Percentiles rank a stretch among this genome's conserved stretches.
Conservation (phyloP, 2,797 vertebrate genomes). For the Gymnoscopelus microlampas region DNA sequence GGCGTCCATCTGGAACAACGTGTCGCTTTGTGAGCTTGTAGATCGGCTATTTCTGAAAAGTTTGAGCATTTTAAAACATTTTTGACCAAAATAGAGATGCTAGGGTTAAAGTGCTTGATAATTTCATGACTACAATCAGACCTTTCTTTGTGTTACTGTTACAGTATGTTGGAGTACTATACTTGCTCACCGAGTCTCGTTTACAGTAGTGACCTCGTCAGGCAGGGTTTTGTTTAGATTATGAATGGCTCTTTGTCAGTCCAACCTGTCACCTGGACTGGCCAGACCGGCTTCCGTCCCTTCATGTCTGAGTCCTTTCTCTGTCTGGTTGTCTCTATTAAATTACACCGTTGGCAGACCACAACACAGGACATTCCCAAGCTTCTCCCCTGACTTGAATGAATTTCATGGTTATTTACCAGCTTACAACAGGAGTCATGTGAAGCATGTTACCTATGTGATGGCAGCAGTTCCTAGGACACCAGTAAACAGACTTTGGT, state of each 20-base stretch:
- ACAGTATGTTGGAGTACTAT: no score
- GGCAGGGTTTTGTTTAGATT: slow-evolving; percentile 24
- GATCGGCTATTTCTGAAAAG: no score
- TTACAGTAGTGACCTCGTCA: not conserved
- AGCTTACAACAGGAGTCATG: slow-evolving; percentile 44
- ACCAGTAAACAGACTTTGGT: slow-evolving; percentile 32
- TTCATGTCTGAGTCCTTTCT: slow-evolving; percentile 30
- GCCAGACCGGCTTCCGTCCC: slow-evolving; percentile 20
- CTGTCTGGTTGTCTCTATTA: slow-evolving; percentile 20
- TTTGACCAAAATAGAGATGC: no score
- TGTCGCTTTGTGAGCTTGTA: no score
- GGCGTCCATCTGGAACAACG: no score
- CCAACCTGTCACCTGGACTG: slow-evolving; percentile 33
- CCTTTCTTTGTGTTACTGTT: slow-evolving; percentile 4
- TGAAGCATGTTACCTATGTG: slow-evolving; percentile 60
- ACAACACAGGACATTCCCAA: slow-evolving; percentile 16
- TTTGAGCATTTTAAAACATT: no score
- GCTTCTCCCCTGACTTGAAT: slow-evolving; percentile 22
- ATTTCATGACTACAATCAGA: no score
- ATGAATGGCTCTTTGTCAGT: slow-evolving; percentile 61
- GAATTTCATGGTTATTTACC: slow-evolving; percentile 30
- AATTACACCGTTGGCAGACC: slow-evolving; percentile 30
- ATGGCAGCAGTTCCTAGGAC: slow-evolving; percentile 4
- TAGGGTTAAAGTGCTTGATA: no score
- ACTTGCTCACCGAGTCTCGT: not conserved